These are phyloP conservation scores for Asobara japonica DNA, from an alignment of 1,140 invertebrate species.

Conservation along the genomic window DNA sequence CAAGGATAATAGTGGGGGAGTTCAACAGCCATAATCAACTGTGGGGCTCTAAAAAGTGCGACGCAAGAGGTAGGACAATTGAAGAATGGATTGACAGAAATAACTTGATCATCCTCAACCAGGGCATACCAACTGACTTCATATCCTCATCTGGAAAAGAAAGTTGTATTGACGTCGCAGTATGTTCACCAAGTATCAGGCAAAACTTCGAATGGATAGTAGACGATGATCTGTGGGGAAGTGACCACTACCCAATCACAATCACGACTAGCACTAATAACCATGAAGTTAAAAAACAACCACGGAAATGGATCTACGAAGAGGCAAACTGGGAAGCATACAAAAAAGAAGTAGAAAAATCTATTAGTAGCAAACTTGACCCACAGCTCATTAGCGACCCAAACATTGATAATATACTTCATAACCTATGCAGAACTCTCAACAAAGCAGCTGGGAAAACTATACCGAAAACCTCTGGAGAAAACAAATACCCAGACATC, in stretches of 20 bases:
- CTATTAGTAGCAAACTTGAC: too few species aligned
- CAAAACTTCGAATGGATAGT: background rate
- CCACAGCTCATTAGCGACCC: too few species aligned
- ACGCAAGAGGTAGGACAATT: conserved; percentile 44
- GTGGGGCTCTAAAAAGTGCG: conserved; percentile 48
- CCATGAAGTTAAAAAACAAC: background rate
- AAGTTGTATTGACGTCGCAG: background rate
- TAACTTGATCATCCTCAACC: background rate
- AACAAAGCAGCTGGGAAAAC: too few species aligned
- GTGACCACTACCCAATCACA: conserved; percentile 3
- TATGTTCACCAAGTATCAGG: background rate
- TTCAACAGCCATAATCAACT: conserved; percentile 52
- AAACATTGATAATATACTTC: background rate
- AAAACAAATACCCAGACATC: background rate
- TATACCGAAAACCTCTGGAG: background rate
- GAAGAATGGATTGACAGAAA: conserved; percentile 37
- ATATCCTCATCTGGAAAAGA: background rate
- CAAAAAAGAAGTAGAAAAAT: background rate
- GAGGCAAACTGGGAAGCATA: background rate
- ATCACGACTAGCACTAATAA: background rate
- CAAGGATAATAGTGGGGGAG: conserved; percentile 26
- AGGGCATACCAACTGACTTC: background rate
- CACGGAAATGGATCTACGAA: background rate
- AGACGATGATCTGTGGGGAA: background rate
- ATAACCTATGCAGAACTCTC: background rate